Conservation (phyloP, 2,888 invertebrate species). For the Oligia latruncula region DNA sequence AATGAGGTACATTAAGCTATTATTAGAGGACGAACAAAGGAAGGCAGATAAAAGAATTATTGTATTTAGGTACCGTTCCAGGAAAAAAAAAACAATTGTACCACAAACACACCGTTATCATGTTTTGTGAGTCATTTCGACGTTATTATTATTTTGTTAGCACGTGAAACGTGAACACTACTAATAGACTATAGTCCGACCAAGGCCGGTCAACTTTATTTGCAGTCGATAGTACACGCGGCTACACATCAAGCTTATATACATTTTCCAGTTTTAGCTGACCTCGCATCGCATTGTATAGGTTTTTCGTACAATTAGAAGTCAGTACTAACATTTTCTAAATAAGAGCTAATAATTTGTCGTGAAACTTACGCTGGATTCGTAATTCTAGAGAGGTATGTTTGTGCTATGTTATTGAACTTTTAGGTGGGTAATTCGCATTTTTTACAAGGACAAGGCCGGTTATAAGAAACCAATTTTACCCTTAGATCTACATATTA, state of each 20-base stretch:
- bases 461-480: neutral
- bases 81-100: neutral
- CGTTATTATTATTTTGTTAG: neutral
- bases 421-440: neutral
- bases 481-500: neutral
- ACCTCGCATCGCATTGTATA: too few relatives aligned
- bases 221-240: neutral
- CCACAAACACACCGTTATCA: neutral
- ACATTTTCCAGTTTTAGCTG: too few relatives aligned
- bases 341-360: neutral
- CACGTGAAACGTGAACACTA: neutral
- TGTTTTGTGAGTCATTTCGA: conserved; percentile 1
- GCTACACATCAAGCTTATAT: too few relatives aligned
- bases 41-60: neutral
- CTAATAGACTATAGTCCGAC: neutral
- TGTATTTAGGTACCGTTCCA: neutral
- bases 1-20: neutral
- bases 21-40: conserved; percentile 3
- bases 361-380: neutral
- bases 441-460: neutral
- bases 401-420: neutral
- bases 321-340: neutral
- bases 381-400: neutral
- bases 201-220: neutral
- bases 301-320: too few relatives aligned